phyloP scores from a whole-genome alignment of 2,888 invertebrate genomes.

The Polyommatus icarus region DNA sequence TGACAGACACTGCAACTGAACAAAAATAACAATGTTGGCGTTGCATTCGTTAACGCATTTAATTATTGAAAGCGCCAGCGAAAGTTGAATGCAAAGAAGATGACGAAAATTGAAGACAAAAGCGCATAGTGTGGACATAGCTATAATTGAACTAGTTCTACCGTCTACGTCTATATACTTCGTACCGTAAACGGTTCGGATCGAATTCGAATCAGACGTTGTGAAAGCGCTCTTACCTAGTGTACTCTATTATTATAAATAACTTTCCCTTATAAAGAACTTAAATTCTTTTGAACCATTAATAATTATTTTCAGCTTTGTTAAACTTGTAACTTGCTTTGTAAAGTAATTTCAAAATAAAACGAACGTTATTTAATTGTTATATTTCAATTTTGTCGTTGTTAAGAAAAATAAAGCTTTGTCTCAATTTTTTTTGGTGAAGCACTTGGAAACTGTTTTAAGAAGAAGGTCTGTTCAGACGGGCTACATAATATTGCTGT shows the following conservation, averaged over 20 bases:
- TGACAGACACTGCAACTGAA: no score
- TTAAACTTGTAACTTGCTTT: background rate
- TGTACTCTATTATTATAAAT: background rate
- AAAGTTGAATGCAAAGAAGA: no score
- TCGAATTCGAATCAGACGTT: no score
- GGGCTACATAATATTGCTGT: background rate
- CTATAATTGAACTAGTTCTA: no score
- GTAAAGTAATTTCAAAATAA: background rate
- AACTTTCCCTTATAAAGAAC: background rate
- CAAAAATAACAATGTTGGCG: no score
- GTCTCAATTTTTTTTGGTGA: background rate
- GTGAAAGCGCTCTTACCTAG: no score
- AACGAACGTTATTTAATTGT: background rate
- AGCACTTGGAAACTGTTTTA: background rate
- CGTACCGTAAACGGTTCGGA: no score
- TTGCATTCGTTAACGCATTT: no score
- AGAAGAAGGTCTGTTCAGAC: background rate
- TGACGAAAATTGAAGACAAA: no score
- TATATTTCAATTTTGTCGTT: background rate
- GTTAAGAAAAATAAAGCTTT: background rate
- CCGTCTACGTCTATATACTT: no score
- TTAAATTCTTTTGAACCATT: background rate
- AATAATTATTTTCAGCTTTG: background rate
- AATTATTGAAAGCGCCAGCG: no score
- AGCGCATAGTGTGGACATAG: no score